These are phyloP conservation scores for Halictus ligatus DNA, from an alignment of 2,888 invertebrate species.

Conservation along the genomic window DNA sequence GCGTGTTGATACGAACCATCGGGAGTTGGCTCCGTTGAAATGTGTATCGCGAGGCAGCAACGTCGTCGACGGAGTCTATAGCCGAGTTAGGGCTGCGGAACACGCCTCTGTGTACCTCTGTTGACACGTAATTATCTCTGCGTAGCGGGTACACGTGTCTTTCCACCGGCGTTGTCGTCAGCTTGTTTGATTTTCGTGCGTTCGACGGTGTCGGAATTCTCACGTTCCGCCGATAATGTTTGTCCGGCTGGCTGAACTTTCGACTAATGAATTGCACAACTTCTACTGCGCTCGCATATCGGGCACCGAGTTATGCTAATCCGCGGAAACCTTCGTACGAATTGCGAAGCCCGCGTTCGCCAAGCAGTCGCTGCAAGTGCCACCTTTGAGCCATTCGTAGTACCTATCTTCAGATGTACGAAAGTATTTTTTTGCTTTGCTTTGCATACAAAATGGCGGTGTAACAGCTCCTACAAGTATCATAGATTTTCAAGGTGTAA, in stretches of 20 bases:
- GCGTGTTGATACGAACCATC: not conserved
- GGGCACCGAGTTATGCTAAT: not conserved
- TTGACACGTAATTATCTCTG: conserved; percentile 71
- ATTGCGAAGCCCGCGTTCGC: not conserved
- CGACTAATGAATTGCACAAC: not conserved
- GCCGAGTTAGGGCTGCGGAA: not conserved
- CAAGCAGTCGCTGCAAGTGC: not conserved
- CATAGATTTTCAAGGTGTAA: no score
- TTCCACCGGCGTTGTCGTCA: conserved; percentile 36
- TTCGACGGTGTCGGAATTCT: conserved; percentile 24
- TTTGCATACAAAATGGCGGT: not conserved
- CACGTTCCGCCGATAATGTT: conserved; percentile 19
- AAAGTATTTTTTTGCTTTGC: not conserved
- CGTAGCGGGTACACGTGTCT: conserved; percentile 64
- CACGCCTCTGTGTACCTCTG: conserved; percentile 50
- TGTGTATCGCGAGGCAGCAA: not conserved
- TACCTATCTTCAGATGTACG: not conserved
- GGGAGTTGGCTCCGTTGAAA: not conserved
- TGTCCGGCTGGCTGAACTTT: not conserved
- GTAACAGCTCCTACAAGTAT: no score
- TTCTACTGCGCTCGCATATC: not conserved
- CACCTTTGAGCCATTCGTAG: not conserved
- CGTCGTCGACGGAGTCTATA: not conserved
- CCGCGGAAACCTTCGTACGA: not conserved
- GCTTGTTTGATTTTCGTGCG: conserved; percentile 48